Evolutionary conservation across 92 coral and sea anemone species (phyloP), one percentile per base, ranked within the genome.

Genomic region (Porites evermanni): DNA sequence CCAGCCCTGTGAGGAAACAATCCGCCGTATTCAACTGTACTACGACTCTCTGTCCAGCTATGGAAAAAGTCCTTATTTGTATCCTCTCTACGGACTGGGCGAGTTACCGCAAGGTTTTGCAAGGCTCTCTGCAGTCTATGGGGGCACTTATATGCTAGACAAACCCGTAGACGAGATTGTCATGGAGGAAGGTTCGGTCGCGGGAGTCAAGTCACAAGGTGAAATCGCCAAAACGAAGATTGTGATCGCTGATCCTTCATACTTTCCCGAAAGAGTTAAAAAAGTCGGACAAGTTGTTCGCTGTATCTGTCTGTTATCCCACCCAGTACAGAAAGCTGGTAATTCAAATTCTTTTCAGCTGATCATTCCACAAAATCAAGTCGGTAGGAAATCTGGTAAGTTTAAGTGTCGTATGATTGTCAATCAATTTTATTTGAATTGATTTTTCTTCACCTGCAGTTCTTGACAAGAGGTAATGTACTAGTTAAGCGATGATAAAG

Each of bases 41-140:
- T 89, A 95, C 59, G 92, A 94, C 58, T 96, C 98, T 7, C 85
- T 96, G 7, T 82, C 96, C 6, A 79, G 91, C 21, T 94, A 93
- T 75, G 88, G 91, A 7, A 91, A 85, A 59, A 80, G 91, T 79
- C 98, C 98, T 0, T 96, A 96, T 56, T 87, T 96, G 14, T 96
- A 94, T 89, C 98, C 98, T 0, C 91, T 94, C 17, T 96, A 96
- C 70, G 98, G 98, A 0, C 82, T 96, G 54, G 98, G 98, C 11
- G 98, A 96, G 69, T 86, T 96, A 17, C 98, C 98, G 5, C 98
- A 96, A 56, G 94, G 98, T 0, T 96, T 96, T 90, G 95, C 98
- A 7, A 88, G 98, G 50, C 89, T 96, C 69, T 92, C 96, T 13
- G 98, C 98, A 5, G 93, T 96, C 12, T 93, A 89, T 79, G 98